Evolutionary conservation across 1,140 invertebrate genomes (phyloP), one percentile per base, ranked within the genome.

Genomic region (Bradysia coprophila): DNA sequence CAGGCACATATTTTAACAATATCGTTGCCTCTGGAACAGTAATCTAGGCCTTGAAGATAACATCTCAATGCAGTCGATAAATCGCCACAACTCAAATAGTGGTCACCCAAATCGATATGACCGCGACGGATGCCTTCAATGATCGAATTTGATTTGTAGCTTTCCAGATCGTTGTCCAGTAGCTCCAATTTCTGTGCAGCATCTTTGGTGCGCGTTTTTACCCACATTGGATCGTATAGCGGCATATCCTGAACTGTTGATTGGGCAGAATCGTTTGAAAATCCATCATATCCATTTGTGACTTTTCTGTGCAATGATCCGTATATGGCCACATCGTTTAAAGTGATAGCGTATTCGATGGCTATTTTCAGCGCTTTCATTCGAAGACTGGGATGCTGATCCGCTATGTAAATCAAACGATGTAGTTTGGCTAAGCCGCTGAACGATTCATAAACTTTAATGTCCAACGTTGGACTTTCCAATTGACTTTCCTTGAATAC

Each of bases 91-190:
- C 94, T 91, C 13, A 98, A 67, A 61, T 98, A 96, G 60, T 98
- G 93, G 57, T 98, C 91, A n/a, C 93, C 95, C 18, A 99, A 66
- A 61, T 98, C 94, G 64, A 98, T 91, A 64, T 96, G 88, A 21
- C 94, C 93, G 53, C 94, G 73, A 52, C 94, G 65, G 53, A 91
- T 90, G 49, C 82, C 86, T 59, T 91, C 87, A 56, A 90, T 95
- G 42, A 97, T 97, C 8, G 92, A 96, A 68, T 97, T 98, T 48
- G 91, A 91, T 70, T 97, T 97, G 59, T 97, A 98, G 63, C 97
- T 98, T 66, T 98, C 98, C 42, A 98, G 68, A 69, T 98, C 93
- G 21, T 87, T 92, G 60, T 98, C 93, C 40, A 97, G 68, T 64
- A 97, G 97, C 59, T 98, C 94, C 49, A 97, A 62, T 63, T 96